phyloP scores from a whole-genome alignment of 1,140 invertebrate species.

The Halictus rubicundus region DNA sequence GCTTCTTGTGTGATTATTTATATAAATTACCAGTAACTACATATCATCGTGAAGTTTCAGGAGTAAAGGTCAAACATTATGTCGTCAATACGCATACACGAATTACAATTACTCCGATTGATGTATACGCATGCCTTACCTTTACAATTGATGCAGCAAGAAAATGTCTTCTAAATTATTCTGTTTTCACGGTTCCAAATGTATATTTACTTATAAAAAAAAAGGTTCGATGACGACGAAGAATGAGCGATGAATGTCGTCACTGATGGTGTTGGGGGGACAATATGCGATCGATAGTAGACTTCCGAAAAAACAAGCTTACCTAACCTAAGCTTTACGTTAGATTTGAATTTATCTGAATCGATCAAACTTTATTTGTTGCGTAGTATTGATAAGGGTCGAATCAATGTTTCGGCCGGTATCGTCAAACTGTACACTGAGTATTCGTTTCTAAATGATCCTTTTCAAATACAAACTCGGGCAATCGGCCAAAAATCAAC shows the following conservation, averaged over 20 bases:
- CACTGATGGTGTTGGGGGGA: constrained; percentile 32
- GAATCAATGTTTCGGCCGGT: not conserved
- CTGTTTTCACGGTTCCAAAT: constrained; percentile 13
- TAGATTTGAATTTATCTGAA: not conserved
- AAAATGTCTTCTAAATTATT: constrained; percentile 15
- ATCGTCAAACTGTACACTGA: not conserved
- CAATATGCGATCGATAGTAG: constrained; percentile 69
- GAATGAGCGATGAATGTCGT: constrained; percentile 49
- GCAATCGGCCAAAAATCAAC: not conserved
- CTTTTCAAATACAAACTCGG: not conserved
- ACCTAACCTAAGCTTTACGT: constrained; percentile 64
- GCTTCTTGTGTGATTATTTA: not conserved
- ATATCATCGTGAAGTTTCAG: not conserved
- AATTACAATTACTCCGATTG: not conserved
- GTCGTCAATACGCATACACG: not conserved
- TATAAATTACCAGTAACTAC: not conserved
- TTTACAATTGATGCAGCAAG: not conserved
- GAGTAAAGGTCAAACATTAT: constrained; percentile 17
- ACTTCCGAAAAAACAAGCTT: constrained; percentile 49
- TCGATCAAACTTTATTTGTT: not conserved
- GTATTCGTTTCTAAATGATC: not conserved
- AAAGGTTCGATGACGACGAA: constrained; percentile 35
- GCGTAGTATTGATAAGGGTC: not conserved
- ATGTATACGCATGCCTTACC: not conserved
- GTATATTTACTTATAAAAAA: constrained; percentile 1